These are phyloP conservation scores for Equus przewalskii DNA, from an alignment of 2,113 vertebrate species.

Conservation along the genomic window DNA sequence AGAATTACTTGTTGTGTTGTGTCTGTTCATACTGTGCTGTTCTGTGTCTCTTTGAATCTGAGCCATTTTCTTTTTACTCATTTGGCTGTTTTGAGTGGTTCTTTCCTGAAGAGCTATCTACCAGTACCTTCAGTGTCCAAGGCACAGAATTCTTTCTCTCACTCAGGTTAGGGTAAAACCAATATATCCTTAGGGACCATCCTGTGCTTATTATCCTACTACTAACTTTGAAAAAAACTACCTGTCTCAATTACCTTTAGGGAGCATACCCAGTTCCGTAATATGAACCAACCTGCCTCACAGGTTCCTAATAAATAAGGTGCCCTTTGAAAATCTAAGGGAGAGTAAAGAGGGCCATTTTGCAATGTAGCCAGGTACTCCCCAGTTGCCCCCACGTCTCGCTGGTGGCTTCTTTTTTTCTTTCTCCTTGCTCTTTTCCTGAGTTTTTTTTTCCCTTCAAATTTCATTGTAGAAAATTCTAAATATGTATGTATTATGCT, in stretches of 20 bases:
- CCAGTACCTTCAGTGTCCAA: neutral
- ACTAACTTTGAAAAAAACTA: neutral
- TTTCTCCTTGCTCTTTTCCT: neutral
- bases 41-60: constrained; percentile 13
- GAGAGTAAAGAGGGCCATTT: neutral
- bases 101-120: neutral
- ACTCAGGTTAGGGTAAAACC: neutral
- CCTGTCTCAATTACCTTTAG: neutral
- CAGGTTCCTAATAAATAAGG: neutral
- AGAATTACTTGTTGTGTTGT: neutral
- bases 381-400: neutral
- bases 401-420: neutral
- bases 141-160: constrained; percentile 20
- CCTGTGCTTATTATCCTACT: neutral
- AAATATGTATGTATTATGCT: neutral
- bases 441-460: neutral
- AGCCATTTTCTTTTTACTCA: constrained; percentile 45
- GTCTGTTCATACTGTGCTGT: neutral
- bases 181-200: neutral
- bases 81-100: constrained; percentile 33
- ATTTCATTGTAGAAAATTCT: constrained; percentile 45
- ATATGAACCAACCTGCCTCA: neutral
- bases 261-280: neutral
- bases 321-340: neutral
- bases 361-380: neutral